Evolutionary conservation across 2,113 vertebrate genomes (phyloP), one percentile per base, ranked within the genome.

Genomic region (Rhodinocichla rosea): DNA sequence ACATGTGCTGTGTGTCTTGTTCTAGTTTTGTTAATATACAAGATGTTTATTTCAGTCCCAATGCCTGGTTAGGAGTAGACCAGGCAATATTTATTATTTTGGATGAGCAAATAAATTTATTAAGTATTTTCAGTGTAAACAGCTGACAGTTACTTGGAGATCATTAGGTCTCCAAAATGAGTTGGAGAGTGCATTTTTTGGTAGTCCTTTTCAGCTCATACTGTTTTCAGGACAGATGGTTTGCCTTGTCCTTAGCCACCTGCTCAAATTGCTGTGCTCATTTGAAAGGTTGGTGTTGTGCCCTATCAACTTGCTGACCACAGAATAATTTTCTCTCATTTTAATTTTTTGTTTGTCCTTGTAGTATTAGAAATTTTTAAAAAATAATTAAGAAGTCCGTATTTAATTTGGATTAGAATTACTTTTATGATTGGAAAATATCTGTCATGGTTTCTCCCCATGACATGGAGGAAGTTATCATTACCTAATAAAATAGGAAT

Each of bases 361-460:
- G 21, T 56, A 39, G 16, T 47, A 30, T 60, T 37, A 44, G 28
- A n/a, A 83, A 45, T 35, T 39, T 4, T n/a, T n/a, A n/a, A 10
- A 4, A 7, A 30, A 56, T 59, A 37, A 67, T 23, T 44, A 69
- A 45, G 9, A 8, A 44, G 7, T 5, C 8, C 1, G 1, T 81
- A 6, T 6, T 39, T 80, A 57, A 50, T 53, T 49, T 91, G 20
- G 7, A 12, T 68, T 60, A 44, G 17, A 49, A 53, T 67, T 32
- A 35, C 10, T 53, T 74, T 52, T 59, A 3, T 57, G 1, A n/a
- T 39, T 50, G 44, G 73, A 77, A 83, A 80, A 20, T 44, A 5
- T 1, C 37, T 30, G 4, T 68, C 12, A 27, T 0, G 0, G 1
- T 84, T 84, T 78, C 2, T 75, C 45, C 9, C 32, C 11, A 2